Conservation (phyloP, 2,113 vertebrate species). For the Crypturellus undulatus region DNA sequence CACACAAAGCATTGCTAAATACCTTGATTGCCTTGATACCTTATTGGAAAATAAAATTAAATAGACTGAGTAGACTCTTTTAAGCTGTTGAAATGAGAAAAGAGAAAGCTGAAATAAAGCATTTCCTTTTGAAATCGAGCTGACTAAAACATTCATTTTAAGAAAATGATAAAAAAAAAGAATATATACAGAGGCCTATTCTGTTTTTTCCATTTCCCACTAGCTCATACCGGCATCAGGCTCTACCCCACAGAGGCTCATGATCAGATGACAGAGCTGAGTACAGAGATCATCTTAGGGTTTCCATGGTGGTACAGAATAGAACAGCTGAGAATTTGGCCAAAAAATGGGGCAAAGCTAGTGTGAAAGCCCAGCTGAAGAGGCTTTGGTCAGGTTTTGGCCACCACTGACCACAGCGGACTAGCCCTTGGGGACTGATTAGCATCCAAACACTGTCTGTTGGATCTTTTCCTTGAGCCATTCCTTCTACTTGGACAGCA, state of each 20-base stretch:
- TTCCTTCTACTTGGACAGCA: background rate
- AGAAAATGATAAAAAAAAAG: background rate
- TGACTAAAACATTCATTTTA: background rate
- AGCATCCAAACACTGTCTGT: background rate
- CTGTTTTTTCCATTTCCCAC: background rate
- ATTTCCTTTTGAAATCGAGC: background rate
- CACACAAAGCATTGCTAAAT: background rate
- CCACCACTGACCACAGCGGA: accelerated
- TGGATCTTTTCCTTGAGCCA: background rate
- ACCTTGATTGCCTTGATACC: background rate
- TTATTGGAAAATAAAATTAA: background rate
- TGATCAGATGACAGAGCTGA: background rate
- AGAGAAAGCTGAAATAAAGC: background rate
- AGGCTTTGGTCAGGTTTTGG: background rate
- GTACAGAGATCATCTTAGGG: background rate
- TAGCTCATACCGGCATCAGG: background rate
- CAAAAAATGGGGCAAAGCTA: background rate
- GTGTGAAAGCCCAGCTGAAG: background rate
- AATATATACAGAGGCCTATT: background rate
- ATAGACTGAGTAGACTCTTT: accelerated
- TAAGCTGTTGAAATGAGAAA: background rate
- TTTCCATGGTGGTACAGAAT: background rate
- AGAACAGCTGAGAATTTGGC: background rate
- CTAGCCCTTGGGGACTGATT: background rate
- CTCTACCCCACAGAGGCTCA: accelerated